Evolutionary conservation across 2,113 vertebrate genomes (phyloP), one percentile per base, ranked within the genome.

Genomic region (Pycnonotus jocosus): DNA sequence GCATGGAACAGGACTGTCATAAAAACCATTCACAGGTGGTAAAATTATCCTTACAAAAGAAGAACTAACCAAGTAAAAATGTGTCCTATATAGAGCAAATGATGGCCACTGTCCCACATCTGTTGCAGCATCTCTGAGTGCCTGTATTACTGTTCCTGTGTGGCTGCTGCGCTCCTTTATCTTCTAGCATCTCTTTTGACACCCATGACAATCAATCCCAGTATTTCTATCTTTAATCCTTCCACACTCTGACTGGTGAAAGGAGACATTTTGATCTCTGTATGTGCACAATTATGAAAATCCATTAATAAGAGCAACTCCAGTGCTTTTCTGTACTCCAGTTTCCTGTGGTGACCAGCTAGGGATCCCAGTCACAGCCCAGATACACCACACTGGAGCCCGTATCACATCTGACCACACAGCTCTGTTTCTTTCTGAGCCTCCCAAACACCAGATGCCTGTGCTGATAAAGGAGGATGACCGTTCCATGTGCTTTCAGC

Each of bases 391-490:
- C 31, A 40, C 38, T 12, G 23, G 64, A 88, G 83, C 69, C 85
- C 42, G 0, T 96, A 95, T 96, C 96, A 71, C 76, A 40, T 86
- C 83, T 90, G 86, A 73, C 80, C 95, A 96, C 88, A 56, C 83
- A 88, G 56, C 76, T 78, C 72, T 0, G 1, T n/a, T 93, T 44
- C 51, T 35, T 68, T 96, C 60, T 21, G 72, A 91, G 88, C 51
- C 66, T 64, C 37, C 7, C 65, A 84, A 90, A 92, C 86, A 93
- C 83, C 96, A 96, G 83, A 81, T 94, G 96, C 72, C 83, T 71
- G 33, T 38, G 19, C 47, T 24, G 96, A 95, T 94, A 94, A 86
- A 78, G 51, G n/a, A 80, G 24, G 69, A 47, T 83, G 60, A 50
- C 80, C 0, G 11, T 68, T 92, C 86, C 69, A 13, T 2, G 1